Percentiles rank a stretch among this genome's conserved stretches.
These are phyloP conservation scores for Sycophila texana DNA, from an alignment of 2,888 invertebrate genomes.

Conservation along the genomic window DNA sequence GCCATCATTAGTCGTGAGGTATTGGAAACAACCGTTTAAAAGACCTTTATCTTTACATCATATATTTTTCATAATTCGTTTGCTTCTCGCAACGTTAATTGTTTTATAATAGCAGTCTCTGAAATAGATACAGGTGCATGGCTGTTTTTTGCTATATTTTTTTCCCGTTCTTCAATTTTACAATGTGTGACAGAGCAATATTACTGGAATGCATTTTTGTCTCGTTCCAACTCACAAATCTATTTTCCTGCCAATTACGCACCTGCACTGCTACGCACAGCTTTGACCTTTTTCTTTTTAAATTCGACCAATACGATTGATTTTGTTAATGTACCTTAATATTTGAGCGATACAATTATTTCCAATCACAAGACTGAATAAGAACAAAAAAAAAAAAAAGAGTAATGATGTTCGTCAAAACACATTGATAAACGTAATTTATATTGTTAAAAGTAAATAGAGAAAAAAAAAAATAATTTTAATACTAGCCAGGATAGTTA, in stretches of 20 bases:
- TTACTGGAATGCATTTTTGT: constrained; percentile 58
- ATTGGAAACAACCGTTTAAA: constrained; percentile 83
- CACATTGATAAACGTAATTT: constrained; percentile 29
- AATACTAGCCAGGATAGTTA: constrained; percentile 32
- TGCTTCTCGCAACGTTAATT: constrained; percentile 43
- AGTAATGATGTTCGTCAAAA: constrained; percentile 27
- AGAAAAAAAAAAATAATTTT: neutral
- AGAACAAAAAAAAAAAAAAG: constrained; percentile 38
- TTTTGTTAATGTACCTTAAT: too few species aligned
- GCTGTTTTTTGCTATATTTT: constrained; percentile 64
- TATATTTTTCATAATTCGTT: constrained; percentile 37
- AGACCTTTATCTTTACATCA: constrained; percentile 47
- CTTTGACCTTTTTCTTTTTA: constrained; percentile 55
- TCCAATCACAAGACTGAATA: constrained; percentile 57
- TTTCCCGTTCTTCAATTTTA: constrained; percentile 55
- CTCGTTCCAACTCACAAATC: constrained; percentile 49
- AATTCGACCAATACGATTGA: neutral
- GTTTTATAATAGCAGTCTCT: constrained; percentile 45
- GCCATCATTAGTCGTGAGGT: constrained; percentile 79
- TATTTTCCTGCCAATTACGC: constrained; percentile 52
- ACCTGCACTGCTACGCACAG: constrained; percentile 62
- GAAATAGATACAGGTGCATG: constrained; percentile 66
- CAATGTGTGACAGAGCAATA: constrained; percentile 44
- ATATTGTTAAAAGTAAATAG: constrained; percentile 22
- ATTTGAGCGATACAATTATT: neutral